Conservation (phyloP, 2,888 invertebrate genomes). For the Zhengitettix transpicula region DNA sequence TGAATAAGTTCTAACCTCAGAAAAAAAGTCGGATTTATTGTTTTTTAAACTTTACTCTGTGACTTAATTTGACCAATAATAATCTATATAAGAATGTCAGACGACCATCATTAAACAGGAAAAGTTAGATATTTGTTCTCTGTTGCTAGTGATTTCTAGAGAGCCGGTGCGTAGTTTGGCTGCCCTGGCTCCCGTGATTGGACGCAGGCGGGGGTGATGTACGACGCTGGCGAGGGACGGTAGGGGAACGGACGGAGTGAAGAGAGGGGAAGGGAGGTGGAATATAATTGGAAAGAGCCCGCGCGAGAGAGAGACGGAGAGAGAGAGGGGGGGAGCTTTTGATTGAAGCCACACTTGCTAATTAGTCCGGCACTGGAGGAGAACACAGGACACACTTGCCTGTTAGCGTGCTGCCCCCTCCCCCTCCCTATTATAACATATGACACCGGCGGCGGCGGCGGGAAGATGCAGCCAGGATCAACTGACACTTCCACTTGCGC, state of each 20-base stretch:
- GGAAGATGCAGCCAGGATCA: constrained; percentile 1
- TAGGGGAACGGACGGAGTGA: background rate
- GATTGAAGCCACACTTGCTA: constrained; percentile 15
- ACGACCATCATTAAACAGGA: too few species aligned
- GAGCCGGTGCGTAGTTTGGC: background rate
- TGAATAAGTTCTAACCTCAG: too few species aligned
- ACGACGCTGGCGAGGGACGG: background rate
- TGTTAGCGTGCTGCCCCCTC: constrained; percentile 1
- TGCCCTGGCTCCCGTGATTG: constrained; percentile 1
- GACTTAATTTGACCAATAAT: too few species aligned
- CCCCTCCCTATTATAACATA: constrained; percentile 5
- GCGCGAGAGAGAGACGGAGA: background rate
- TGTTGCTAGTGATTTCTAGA: too few species aligned
- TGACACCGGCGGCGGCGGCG: constrained; percentile 1
- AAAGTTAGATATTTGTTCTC: too few species aligned
- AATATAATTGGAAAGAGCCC: constrained; percentile 9
- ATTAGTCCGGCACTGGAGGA: constrained; percentile 9
- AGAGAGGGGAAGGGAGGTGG: constrained; percentile 4
- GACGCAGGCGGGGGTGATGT: background rate
- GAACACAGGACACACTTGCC: constrained; percentile 8
- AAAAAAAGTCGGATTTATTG: too few species aligned
- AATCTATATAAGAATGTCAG: too few species aligned
- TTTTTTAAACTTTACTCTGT: too few species aligned
- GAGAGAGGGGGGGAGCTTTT: constrained; percentile 8
- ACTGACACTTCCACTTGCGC: constrained; percentile 9